Evolutionary conservation across 2,888 invertebrate species (phyloP), one percentile per base, ranked within the genome.

Genomic region (Amiota communis): DNA sequence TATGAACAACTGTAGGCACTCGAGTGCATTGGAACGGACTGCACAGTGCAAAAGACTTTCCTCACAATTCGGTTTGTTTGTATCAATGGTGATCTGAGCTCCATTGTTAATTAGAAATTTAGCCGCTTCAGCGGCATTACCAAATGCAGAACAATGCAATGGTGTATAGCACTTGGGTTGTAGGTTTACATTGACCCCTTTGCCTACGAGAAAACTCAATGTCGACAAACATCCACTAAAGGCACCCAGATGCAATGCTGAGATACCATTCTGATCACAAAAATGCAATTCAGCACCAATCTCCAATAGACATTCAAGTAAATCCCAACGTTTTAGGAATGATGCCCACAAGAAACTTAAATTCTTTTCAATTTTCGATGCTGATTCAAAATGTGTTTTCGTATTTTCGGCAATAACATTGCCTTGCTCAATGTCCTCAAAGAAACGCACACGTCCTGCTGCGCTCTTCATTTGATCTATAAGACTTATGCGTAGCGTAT

Each of bases 141-240:
- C 96, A 90, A 96, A 96, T 49, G 97, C 96, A 13, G 97, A 96
- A 87, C 96, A 96, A 89, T 98, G 97, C 74, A 97, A 91, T 0
- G 97, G 96, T 64, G 95, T 94, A 87, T 95, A 95, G 81, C 93
- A 93, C 87, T 94, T 93, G 74, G 92, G 92, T 85, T 93, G 92
- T 70, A 92, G 91, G 89, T 94, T 94, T 10, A 95, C 92, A 82
- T 94, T 93, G 78, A 92, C 92, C 1, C 94, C 94, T 81, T 93
- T 92, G 47, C 92, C 90, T 65, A 96, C 91, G 70, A 96, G 91
- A 85, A 92, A 94, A 80, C 91, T 92, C 10, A 94, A 92, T 76
- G 95, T 94, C 17, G 93, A 92, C 68, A 93, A 89, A 77, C 94
- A 95, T n/a, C 95, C 95, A 81, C 94, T 94, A 86, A 95, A 96